phyloP scores from a whole-genome alignment of 2,113 vertebrate species.

The Tonatia bakeri region DNA sequence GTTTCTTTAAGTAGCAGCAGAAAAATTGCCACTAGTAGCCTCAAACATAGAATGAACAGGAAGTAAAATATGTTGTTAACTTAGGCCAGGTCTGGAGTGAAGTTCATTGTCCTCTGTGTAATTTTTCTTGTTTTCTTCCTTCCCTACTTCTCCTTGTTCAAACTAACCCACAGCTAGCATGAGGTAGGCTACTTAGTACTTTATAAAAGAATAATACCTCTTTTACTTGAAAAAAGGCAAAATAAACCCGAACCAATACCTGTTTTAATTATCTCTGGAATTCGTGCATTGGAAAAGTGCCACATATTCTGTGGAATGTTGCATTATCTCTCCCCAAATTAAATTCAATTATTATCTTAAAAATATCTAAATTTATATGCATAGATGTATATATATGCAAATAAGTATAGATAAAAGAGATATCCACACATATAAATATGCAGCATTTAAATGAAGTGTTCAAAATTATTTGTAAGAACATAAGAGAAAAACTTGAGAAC shows the following conservation, averaged over 20 bases:
- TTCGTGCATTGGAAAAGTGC: neutral
- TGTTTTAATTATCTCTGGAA: neutral
- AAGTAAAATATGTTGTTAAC: constrained; percentile 63
- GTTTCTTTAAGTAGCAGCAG: constrained; percentile 63
- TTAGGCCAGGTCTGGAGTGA: neutral
- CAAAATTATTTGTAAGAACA: neutral
- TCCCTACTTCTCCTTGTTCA: neutral
- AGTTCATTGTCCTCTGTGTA: neutral
- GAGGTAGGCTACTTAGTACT: neutral
- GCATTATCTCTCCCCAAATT: neutral
- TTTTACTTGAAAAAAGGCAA: neutral
- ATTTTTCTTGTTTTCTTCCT: neutral
- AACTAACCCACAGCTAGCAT: neutral
- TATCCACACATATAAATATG: neutral
- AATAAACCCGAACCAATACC: neutral
- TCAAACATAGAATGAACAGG: constrained; percentile 57
- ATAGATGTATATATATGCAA: neutral
- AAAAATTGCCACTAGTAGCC: constrained; percentile 65
- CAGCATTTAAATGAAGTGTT: neutral
- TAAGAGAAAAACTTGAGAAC: neutral
- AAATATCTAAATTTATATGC: neutral
- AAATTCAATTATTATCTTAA: neutral
- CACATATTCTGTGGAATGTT: neutral
- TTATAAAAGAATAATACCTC: neutral
- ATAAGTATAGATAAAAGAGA: neutral